Base-by-base conservation (phyloP, 2,888 invertebrate genomes). In the Toxonevra muliebris region DNA sequence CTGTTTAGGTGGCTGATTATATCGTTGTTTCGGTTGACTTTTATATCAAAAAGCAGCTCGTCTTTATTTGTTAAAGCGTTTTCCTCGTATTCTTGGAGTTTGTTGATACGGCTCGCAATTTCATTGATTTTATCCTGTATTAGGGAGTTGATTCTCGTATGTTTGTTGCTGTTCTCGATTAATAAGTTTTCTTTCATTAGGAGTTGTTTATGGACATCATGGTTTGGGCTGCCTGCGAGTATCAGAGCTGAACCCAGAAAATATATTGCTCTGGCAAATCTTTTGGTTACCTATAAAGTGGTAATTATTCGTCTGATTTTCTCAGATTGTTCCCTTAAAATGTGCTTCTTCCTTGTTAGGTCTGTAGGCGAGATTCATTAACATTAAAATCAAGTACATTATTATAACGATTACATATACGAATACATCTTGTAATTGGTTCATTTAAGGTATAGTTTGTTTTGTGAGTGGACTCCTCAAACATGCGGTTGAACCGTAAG, bases 121-220 rank as follows among this genome's bases (percentile, higher is more conserved):
- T n/a, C 50, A 43, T 61, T 59, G 12, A 59, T 59, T 59, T 30
- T 40, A 19, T 59, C 43, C 17, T 59, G 15, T 13, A 59, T 8
- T 20, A 61, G 42, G 5, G 61, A 50, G 50, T 61, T 50, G 19
- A 61, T 61, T 40, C 48, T 61, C 10, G 50, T 61, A 15, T 61
- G 61, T 30, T 19, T 17, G 9, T 61, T 61, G 9, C 17, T 61
- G 15, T 61, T 61, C 48, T 61, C 61, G 9, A 61, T 61, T 10
- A 61, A 12, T 20, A 61, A 19, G 20, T 50, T 61, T 5, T 61
- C 43, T 17, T 61, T 61, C 19, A 48, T 61, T 7, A 61, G 50
- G 15, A 61, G n/a, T 5, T n/a, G 50, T 17, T 61, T 48, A 40
- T 17, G 48, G 61, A 48, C 61, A 1, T 50, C 19, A 19, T 61